A percentile compares a stretch with the other conserved stretches of the same genome.
phyloP scores from a whole-genome alignment of 2,797 vertebrate species.

The Borostomias antarcticus region DNA sequence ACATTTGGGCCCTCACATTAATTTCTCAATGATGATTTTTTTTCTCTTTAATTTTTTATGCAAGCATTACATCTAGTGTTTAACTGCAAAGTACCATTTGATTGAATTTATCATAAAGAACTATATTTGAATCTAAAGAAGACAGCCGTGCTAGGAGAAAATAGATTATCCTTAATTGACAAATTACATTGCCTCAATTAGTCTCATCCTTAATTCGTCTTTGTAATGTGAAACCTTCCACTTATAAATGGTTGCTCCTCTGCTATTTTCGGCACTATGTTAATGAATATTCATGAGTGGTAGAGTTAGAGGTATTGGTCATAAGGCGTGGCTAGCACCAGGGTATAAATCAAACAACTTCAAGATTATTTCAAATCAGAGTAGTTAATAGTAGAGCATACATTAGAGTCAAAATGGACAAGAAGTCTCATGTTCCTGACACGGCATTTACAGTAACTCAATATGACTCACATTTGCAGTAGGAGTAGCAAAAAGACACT shows the following conservation, averaged over 20 bases:
- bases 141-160: conserved; percentile 69
- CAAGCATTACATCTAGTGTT: conserved; percentile 81
- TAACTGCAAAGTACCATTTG: conserved; percentile 86
- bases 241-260: conserved; percentile 71
- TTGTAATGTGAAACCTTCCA: conserved; percentile 72
- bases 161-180: conserved; percentile 80
- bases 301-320: conserved; percentile 58
- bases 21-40: conserved; percentile 77
- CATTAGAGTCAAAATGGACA: not conserved
- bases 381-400: not conserved
- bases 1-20: conserved; percentile 74
- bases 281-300: conserved; percentile 72
- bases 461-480: too few relatives aligned
- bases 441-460: too few relatives aligned
- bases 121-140: conserved; percentile 83
- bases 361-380: not conserved
- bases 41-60: conserved; percentile 77
- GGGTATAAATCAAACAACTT: conserved; percentile 54
- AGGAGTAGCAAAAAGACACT: too few relatives aligned
- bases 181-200: conserved; percentile 79
- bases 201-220: conserved; percentile 76
- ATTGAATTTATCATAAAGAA: conserved; percentile 87
- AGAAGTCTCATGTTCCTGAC: too few relatives aligned
- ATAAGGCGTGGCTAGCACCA: conserved; percentile 34
- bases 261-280: conserved; percentile 75